Evolutionary conservation across 2,113 vertebrate genomes (phyloP).

Genomic region (Erythrolamprus reginae): DNA sequence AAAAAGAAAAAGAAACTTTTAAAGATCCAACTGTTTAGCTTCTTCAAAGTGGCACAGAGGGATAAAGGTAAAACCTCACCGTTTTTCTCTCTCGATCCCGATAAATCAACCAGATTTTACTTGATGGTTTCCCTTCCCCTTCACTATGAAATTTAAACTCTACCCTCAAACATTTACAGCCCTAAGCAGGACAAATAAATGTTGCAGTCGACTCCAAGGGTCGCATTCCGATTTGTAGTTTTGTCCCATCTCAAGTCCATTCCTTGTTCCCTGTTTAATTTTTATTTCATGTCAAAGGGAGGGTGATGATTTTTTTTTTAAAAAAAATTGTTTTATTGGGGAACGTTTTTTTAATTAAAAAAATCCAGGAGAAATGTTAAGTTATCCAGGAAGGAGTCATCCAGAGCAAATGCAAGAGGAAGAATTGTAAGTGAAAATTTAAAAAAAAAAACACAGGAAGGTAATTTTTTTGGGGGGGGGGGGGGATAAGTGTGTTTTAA

Average conservation of each 20-base stretch:
- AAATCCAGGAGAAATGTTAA: neutral
- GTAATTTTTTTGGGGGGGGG: no score
- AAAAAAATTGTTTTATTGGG: neutral
- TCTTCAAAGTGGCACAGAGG: no score
- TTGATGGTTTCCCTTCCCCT: neutral
- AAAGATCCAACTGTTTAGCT: no score
- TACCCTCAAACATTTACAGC: constrained; percentile 6
- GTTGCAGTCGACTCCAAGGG: constrained; percentile 52
- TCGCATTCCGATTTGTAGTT: neutral
- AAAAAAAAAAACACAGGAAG: no score
- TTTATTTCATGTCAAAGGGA: neutral
- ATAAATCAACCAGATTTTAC: neutral
- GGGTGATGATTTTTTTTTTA: no score
- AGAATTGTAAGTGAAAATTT: neutral
- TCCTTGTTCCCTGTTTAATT: constrained; percentile 18
- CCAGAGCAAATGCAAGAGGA: neutral
- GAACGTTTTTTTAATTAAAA: neutral
- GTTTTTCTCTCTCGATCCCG: no score
- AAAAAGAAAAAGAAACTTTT: no score
- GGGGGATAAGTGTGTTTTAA: neutral
- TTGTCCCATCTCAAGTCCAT: neutral
- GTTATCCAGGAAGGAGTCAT: neutral
- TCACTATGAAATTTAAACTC: neutral
- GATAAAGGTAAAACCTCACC: neutral
- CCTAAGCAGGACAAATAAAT: neutral